Evolutionary conservation across 2,888 invertebrate genomes (phyloP), one percentile per base, ranked within the genome.

Genomic region (Dasysyrphus tricinctus): DNA sequence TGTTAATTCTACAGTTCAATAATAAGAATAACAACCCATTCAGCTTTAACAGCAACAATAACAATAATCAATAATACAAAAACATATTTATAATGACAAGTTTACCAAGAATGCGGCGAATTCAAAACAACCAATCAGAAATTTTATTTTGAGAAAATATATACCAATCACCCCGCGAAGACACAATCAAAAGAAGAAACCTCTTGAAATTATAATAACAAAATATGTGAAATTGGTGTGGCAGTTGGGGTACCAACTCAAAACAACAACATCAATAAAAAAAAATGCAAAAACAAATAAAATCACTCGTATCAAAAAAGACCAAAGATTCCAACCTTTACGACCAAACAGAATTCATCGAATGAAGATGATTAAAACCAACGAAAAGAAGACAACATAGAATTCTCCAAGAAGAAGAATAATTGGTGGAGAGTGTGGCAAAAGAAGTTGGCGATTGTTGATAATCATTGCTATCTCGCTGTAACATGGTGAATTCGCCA

Each of bases 401-500:
- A 78, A 54, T 63, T 54, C 39, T n/a, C 39, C 34, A 44, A 76
- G 57, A 57, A 16, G n/a, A 57, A 76, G 57, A 57, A 16, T 9
- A 57, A 37, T 32, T 24, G 16, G 59, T 51, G 57, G 37, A 44
- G 65, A 47, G 39, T 67, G 37, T 67, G 37, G 74, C 29, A 63
- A 54, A 49, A 56, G 54, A 37, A 63, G 57, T 39, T 63, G n/a
- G 54, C 24, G 24, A 16, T 39, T 6, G 59, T 39, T 59, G 51
- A 69, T 74, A 80, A 77, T 69, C 72, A 61, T 24, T 19, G 39
- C 44, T 54, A 63, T 74, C 76, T 79, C 29, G 65, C 67, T 74
- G 80, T 80, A 69, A 74, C 14, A 54, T 77, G 73, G 85, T 54
- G 77, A 80, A 85, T 85, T 80, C 84, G 59, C 80, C 59, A 73